Conservation (phyloP, 2,113 vertebrate genomes). For the Vulpes ferrilata region DNA sequence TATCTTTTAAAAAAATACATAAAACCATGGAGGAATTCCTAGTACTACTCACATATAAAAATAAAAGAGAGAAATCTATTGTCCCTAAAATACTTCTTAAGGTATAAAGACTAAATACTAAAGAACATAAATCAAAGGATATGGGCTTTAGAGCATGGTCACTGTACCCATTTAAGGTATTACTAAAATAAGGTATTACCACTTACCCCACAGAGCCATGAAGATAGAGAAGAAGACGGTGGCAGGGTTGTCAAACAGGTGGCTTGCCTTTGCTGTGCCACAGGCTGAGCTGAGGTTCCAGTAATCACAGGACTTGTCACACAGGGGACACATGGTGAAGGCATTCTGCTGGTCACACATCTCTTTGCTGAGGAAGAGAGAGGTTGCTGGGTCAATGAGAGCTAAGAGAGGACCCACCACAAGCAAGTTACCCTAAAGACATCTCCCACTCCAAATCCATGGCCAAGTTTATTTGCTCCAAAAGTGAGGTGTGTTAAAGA, state of each 20-base stretch:
- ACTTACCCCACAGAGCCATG: conserved; percentile 99
- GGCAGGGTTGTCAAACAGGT: conserved; percentile 98
- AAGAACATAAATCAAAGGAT: neutral
- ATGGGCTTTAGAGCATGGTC: neutral
- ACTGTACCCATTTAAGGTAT: accelerated
- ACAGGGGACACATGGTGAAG: conserved; percentile 99
- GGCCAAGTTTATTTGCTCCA: neutral
- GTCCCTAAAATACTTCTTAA: neutral
- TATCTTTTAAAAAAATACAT: neutral
- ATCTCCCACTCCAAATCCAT: neutral
- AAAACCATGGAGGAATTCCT: neutral
- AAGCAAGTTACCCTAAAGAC: neutral
- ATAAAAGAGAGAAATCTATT: neutral
- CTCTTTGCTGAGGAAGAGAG: conserved; percentile 91
- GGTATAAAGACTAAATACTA: neutral
- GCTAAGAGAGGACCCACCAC: neutral
- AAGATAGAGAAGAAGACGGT: conserved; percentile 98
- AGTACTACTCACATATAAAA: neutral
- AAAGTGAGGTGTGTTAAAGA: neutral
- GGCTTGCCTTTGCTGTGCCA: conserved; percentile 94
- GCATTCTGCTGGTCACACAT: conserved; percentile 95
- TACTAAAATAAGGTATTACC: neutral
- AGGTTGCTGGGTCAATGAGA: neutral
- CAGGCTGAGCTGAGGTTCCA: conserved; percentile 98
- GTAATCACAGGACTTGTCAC: conserved; percentile 96